A percentile compares a stretch with the other conserved stretches of the same genome.
These are phyloP conservation scores for Porphyrio hochstetteri DNA, from an alignment of 2,113 vertebrate genomes.

Conservation along the genomic window DNA sequence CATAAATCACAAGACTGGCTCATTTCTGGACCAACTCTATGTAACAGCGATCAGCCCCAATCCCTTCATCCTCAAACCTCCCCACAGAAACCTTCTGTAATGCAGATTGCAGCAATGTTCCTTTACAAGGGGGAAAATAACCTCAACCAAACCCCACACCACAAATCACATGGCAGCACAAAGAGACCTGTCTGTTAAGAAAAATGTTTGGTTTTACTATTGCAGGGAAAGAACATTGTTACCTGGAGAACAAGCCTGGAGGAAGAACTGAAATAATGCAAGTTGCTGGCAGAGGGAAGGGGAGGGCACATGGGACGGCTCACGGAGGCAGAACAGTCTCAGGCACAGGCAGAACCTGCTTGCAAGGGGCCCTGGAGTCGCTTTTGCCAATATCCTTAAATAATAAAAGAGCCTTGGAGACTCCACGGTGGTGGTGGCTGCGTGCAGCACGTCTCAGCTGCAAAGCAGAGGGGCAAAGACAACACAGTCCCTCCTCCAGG, in stretches of 20 bases:
- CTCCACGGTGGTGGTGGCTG: rapidly evolving
- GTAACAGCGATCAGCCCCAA: background rate
- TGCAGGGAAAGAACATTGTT: slow-evolving; percentile 42
- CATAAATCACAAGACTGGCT: background rate
- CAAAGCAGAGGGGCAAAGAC: background rate
- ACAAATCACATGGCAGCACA: background rate
- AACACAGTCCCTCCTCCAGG: background rate
- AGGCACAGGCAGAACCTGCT: background rate
- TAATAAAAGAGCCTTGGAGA: background rate
- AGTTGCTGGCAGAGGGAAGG: background rate
- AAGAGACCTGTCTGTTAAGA: background rate
- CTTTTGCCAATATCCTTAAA: background rate
- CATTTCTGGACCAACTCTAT: background rate
- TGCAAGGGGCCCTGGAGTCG: background rate
- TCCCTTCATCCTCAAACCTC: background rate
- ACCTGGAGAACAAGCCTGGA: slow-evolving; percentile 38
- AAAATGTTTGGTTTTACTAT: background rate
- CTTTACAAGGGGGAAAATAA: background rate
- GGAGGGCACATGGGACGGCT: background rate
- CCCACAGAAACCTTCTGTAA: background rate
- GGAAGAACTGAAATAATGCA: background rate
- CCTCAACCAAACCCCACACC: too few relatives aligned
- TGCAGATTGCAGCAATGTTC: background rate
- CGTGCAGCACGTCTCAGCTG: background rate
- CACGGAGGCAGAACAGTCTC: background rate